A percentile compares a stretch with the other conserved stretches of the same genome.
phyloP scores from a whole-genome alignment of 2,113 vertebrate genomes.

The Grammomys surdaster region DNA sequence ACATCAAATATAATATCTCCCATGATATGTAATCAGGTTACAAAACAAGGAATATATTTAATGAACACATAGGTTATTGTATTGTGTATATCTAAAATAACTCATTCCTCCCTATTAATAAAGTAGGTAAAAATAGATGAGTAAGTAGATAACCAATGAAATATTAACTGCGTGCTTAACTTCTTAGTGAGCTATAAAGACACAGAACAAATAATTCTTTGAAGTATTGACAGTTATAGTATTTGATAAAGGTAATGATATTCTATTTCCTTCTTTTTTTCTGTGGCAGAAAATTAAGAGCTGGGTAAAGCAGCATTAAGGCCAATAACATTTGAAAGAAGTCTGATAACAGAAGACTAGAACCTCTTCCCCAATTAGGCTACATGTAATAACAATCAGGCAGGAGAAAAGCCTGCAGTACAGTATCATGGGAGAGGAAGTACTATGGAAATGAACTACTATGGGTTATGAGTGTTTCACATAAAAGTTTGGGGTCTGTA shows the following conservation, averaged over 20 bases:
- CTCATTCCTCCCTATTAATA: no score
- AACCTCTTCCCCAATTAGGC: background rate
- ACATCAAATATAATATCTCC: no score
- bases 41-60: no score
- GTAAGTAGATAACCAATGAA: no score
- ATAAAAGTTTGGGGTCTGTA: background rate
- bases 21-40: no score
- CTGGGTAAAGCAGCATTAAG: background rate
- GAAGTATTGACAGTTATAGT: background rate
- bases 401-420: background rate
- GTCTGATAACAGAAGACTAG: background rate
- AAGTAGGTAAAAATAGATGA: no score
- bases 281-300: background rate
- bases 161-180: no score
- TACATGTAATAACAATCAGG: background rate
- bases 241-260: background rate
- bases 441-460: background rate
- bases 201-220: no score
- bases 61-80: no score
- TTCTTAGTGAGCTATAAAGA: no score
- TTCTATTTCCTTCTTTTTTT: background rate
- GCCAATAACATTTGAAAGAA: background rate
- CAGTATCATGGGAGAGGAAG: no score
- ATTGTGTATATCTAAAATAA: no score
- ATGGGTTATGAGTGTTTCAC: background rate